Conservation (phyloP, 2,797 vertebrate genomes). For the Sebastes goodei region DNA sequence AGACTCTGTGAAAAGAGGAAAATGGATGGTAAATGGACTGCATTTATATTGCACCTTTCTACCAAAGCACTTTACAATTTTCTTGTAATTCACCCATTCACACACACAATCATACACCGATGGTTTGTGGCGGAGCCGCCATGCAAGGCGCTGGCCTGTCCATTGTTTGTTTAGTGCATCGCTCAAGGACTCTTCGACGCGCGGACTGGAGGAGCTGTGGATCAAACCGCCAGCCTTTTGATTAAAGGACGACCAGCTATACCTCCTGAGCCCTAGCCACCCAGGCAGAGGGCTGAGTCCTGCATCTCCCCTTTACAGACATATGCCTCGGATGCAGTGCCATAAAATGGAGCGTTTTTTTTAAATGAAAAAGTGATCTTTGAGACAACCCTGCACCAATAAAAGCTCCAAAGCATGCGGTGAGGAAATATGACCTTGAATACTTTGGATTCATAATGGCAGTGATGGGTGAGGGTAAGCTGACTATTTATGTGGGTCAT, state of each 20-base stretch:
- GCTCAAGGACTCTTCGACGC: neutral
- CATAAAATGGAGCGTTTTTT: no score
- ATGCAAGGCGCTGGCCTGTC: neutral
- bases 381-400: no score
- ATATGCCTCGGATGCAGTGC: no score
- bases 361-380: no score
- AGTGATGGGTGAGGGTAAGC: no score
- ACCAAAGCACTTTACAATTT: neutral
- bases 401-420: no score
- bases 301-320: neutral
- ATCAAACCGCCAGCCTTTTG: neutral
- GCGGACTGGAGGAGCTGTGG: neutral
- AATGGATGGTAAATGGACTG: neutral
- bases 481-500: no score
- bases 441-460: no score
- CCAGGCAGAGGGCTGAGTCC: neutral
- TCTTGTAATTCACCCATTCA: neutral
- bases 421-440: no score
- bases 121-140: neutral
- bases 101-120: neutral
- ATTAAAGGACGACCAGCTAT: neutral
- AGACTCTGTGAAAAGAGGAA: constrained; percentile 84
- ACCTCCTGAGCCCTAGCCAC: neutral
- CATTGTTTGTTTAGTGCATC: neutral
- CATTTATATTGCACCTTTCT: neutral